phyloP scores from a whole-genome alignment of 2,113 vertebrate species.

The Aspiorhynchus laticeps region DNA sequence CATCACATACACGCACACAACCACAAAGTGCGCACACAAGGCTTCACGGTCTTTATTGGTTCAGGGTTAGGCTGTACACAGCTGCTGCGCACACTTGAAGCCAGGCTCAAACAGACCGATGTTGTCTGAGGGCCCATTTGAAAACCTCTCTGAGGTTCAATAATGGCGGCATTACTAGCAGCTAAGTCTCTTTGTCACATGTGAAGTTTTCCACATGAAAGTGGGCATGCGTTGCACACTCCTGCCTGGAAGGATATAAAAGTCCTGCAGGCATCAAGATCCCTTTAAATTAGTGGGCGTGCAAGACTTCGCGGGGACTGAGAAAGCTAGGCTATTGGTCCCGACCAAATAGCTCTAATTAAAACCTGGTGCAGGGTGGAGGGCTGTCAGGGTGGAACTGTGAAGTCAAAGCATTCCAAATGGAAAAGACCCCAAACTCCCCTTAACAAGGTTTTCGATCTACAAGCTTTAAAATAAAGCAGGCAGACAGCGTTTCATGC shows the following conservation, averaged over 20 bases:
- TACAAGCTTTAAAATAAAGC: constrained; percentile 2
- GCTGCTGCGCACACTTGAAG: constrained; percentile 47
- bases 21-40: constrained; percentile 45
- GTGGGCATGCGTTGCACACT: constrained; percentile 36
- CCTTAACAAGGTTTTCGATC: neutral
- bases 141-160: constrained; percentile 58
- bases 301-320: constrained; percentile 35
- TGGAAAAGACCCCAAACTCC: constrained; percentile 11
- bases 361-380: constrained; percentile 52
- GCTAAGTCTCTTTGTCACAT: constrained; percentile 58
- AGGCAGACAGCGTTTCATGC: neutral
- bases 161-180: constrained; percentile 52
- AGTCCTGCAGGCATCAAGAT: constrained; percentile 39
- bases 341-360: constrained; percentile 54
- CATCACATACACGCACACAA: neutral
- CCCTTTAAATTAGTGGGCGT: constrained; percentile 55
- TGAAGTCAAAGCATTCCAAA: constrained; percentile 31
- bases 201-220: constrained; percentile 59
- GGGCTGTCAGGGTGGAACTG: constrained; percentile 39
- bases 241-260: constrained; percentile 52
- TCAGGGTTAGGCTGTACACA: constrained; percentile 40
- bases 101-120: constrained; percentile 54
- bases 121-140: constrained; percentile 51
- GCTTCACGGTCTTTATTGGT: constrained; percentile 37
- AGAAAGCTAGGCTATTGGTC: constrained; percentile 46